Percentiles rank a stretch among this genome's conserved stretches.
Conservation (phyloP, 2,113 vertebrate genomes). For the Camelus bactrianus region DNA sequence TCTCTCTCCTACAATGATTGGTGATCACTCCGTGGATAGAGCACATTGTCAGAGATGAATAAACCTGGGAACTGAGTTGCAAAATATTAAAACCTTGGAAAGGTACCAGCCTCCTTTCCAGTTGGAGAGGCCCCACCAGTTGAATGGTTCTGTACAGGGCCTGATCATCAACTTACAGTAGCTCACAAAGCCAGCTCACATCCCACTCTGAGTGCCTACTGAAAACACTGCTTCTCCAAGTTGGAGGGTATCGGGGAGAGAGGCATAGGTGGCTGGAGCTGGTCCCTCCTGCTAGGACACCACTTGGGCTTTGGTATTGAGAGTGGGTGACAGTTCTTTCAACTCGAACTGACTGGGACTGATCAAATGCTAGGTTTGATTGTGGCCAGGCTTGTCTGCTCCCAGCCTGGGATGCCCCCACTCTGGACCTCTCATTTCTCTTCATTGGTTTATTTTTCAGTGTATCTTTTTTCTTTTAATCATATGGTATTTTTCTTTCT, state of each 20-base stretch:
- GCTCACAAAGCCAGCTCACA: constrained; percentile 85
- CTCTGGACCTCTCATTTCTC: constrained; percentile 87
- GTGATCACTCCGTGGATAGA: constrained; percentile 59
- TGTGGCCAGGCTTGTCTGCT: constrained; percentile 69
- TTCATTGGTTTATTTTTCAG: constrained; percentile 89
- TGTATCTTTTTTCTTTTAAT: constrained; percentile 84
- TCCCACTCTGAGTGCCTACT: constrained; percentile 68
- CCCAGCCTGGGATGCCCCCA: constrained; percentile 64
- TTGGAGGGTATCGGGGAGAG: constrained; percentile 59
- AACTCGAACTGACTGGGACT: constrained; percentile 60
- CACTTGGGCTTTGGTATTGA: constrained; percentile 73
- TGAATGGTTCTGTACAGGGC: constrained; percentile 78
- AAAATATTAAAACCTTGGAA: constrained; percentile 55
- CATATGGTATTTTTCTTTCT: too few relatives aligned
- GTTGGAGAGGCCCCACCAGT: constrained; percentile 56
- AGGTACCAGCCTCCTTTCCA: constrained; percentile 54
- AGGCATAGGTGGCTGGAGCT: constrained; percentile 37
- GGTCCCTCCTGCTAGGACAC: constrained; percentile 11
- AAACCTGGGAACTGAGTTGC: constrained; percentile 63
- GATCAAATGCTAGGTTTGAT: constrained; percentile 72
- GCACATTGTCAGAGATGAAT: constrained; percentile 59
- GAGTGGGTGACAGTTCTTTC: constrained; percentile 71
- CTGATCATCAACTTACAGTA: constrained; percentile 86
- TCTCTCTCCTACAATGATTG: constrained; percentile 55
- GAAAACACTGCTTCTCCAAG: constrained; percentile 71